Conservation (phyloP, 2,797 vertebrate genomes). For the Anolis apletophallus region DNA sequence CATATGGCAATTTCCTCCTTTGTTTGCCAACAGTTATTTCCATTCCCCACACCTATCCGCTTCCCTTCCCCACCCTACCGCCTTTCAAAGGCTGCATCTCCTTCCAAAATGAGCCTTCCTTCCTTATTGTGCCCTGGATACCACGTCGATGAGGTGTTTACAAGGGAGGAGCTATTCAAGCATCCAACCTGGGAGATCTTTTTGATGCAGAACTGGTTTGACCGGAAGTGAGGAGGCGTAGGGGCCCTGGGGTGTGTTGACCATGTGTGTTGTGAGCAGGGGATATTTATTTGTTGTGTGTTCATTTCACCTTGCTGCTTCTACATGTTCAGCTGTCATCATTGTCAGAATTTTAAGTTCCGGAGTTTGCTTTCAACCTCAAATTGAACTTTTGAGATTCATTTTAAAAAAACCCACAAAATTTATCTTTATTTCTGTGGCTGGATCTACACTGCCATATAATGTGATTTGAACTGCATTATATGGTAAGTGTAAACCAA, state of each 20-base stretch:
- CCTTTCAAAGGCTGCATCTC: not conserved
- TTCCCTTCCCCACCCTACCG: too few species aligned
- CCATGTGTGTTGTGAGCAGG: not conserved
- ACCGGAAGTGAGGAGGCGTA: slow-evolving; percentile 7
- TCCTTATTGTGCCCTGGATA: slow-evolving; percentile 21
- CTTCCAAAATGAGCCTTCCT: slow-evolving; percentile 10
- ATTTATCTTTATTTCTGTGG: too few species aligned
- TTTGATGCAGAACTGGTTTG: slow-evolving; percentile 38
- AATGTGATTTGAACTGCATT: too few species aligned
- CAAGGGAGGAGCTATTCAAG: slow-evolving; percentile 14
- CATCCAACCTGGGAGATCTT: slow-evolving; percentile 2
- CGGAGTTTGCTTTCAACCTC: not conserved
- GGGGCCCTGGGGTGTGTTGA: not conserved
- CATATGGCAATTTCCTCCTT: not conserved
- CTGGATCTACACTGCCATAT: too few species aligned
- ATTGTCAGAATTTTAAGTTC: not conserved
- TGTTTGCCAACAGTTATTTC: not conserved
- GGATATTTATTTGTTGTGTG: not conserved
- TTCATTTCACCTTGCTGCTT: not conserved
- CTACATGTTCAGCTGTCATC: not conserved
- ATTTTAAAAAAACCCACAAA: not conserved
- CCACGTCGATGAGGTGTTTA: slow-evolving; percentile 15
- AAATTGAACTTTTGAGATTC: not conserved
- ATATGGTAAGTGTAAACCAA: too few species aligned
- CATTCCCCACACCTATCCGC: not conserved